These are phyloP conservation scores for Crypturellus tataupa DNA, from an alignment of 2,797 vertebrate species.

Conservation along the genomic window DNA sequence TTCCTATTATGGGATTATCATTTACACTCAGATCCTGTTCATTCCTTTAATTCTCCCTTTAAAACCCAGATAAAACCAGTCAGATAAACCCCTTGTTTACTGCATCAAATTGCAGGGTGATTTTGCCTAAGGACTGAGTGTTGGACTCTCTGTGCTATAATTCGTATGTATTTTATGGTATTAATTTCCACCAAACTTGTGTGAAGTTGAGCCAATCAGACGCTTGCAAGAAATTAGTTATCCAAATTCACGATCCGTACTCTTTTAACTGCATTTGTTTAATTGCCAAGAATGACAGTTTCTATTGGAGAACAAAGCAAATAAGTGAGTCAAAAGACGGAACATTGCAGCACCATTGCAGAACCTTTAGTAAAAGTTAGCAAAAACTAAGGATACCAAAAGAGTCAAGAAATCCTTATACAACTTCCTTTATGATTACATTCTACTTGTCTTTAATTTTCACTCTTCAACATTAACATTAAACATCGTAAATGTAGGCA, in stretches of 20 bases:
- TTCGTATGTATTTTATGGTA: not conserved
- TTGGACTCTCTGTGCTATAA: slow-evolving; percentile 12
- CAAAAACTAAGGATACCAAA: slow-evolving; percentile 51
- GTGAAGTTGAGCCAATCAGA: slow-evolving; percentile 20
- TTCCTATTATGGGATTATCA: not conserved
- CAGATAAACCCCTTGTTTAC: slow-evolving; percentile 39
- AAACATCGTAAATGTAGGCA: slow-evolving; percentile 86
- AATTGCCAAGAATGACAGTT: slow-evolving; percentile 40
- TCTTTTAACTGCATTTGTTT: slow-evolving; percentile 61
- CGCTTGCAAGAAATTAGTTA: slow-evolving; percentile 46
- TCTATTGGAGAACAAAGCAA: slow-evolving; percentile 17
- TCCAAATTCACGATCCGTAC: slow-evolving; percentile 29
- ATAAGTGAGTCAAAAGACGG: not conserved
- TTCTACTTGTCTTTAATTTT: slow-evolving; percentile 90
- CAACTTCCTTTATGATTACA: slow-evolving; percentile 84
- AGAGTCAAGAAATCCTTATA: slow-evolving; percentile 79
- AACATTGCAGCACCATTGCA: slow-evolving; percentile 30
- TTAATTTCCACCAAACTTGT: slow-evolving; percentile 4
- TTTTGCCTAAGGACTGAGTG: not conserved
- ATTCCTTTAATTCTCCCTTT: slow-evolving; percentile 36
- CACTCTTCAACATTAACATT: slow-evolving; percentile 84
- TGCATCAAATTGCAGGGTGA: slow-evolving; percentile 4
- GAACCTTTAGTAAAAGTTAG: slow-evolving; percentile 52
- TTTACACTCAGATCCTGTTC: slow-evolving; percentile 37
- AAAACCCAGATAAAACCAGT: slow-evolving; percentile 34